These are phyloP conservation scores for Habropoda laboriosa DNA, from an alignment of 1,140 invertebrate species.

Conservation along the genomic window DNA sequence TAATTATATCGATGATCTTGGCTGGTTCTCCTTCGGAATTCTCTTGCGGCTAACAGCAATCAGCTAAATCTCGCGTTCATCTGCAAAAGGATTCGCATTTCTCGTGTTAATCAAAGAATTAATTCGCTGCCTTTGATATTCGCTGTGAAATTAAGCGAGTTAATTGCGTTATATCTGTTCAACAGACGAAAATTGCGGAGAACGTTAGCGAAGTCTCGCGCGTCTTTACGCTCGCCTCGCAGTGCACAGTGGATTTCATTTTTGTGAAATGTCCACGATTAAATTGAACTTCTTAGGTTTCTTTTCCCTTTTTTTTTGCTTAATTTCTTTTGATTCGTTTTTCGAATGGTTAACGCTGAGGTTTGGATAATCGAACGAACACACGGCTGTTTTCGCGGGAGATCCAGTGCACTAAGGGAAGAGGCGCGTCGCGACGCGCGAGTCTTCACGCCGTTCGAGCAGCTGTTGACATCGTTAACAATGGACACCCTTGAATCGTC, in stretches of 20 bases:
- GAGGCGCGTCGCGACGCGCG: not conserved
- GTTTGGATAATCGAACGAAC: not conserved
- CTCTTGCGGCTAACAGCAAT: too few relatives aligned
- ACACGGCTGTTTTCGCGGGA: not conserved
- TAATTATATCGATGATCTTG: not conserved
- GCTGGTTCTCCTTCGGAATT: not conserved
- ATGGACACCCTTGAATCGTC: not conserved
- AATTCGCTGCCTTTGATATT: too few relatives aligned
- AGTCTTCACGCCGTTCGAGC: not conserved
- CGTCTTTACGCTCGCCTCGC: not conserved
- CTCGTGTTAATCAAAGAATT: too few relatives aligned
- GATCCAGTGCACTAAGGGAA: not conserved
- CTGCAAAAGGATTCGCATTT: conserved; percentile 21
- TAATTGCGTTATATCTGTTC: not conserved
- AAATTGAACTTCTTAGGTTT: not conserved
- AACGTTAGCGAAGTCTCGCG: not conserved
- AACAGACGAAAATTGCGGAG: not conserved
- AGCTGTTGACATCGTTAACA: conserved; percentile 3
- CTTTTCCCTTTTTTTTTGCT: not conserved
- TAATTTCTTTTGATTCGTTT: too few relatives aligned
- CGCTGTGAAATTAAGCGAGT: not conserved
- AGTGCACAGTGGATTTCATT: too few relatives aligned
- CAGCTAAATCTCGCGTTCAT: not conserved
- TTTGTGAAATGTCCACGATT: too few relatives aligned
- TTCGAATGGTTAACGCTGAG: not conserved